These are phyloP conservation scores for Julus scandinavius DNA, from an alignment of 2,888 invertebrate genomes.

Conservation along the genomic window DNA sequence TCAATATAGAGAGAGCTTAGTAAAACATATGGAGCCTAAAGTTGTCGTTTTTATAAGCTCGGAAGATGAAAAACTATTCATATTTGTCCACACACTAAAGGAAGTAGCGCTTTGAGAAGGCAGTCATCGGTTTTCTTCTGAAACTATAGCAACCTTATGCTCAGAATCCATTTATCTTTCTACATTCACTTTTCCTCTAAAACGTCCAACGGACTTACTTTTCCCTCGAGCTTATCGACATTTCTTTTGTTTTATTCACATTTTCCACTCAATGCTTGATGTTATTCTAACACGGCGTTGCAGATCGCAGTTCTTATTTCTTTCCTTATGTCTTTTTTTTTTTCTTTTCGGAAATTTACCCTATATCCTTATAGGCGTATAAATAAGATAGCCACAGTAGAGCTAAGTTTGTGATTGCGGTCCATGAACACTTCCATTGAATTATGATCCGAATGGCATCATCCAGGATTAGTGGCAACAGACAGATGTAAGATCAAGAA, in stretches of 20 bases:
- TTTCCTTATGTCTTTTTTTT: not conserved
- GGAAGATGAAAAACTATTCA: constrained; percentile 8
- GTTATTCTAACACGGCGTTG: constrained; percentile 18
- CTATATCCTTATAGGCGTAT: not conserved
- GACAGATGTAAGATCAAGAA: constrained; percentile 40
- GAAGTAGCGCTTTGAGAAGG: not conserved
- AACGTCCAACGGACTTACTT: constrained; percentile 22
- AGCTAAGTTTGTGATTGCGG: constrained; percentile 34
- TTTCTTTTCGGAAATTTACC: not conserved
- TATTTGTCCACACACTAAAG: not conserved
- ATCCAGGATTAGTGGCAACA: constrained; percentile 31
- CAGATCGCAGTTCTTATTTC: not conserved
- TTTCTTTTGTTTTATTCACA: constrained; percentile 46
- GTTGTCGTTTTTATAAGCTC: constrained; percentile 40
- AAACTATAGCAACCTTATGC: not conserved
- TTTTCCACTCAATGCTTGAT: not conserved
- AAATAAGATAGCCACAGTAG: not conserved
- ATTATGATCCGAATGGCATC: constrained; percentile 43
- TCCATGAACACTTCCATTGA: constrained; percentile 44
- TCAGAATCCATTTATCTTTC: constrained; percentile 35
- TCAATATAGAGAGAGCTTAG: constrained; percentile 4
- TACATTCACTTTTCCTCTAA: not conserved
- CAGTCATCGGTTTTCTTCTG: not conserved
- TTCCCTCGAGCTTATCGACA: constrained; percentile 11
- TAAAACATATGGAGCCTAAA: not conserved